These are phyloP conservation scores for Noctua comes DNA, from an alignment of 2,888 invertebrate species.

Conservation along the genomic window DNA sequence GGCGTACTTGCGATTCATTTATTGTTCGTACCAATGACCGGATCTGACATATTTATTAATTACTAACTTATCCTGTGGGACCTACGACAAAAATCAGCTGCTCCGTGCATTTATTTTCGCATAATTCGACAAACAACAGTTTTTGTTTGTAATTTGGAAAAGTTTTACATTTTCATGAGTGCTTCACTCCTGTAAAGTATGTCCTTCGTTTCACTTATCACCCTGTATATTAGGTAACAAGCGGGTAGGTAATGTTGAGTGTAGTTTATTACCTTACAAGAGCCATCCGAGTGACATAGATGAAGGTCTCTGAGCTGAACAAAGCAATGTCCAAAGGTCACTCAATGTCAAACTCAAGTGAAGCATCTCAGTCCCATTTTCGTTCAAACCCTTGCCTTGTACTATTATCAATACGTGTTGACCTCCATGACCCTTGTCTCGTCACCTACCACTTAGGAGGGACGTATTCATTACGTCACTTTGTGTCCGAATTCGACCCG, in stretches of 20 bases:
- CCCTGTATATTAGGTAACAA: neutral
- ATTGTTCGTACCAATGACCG: no score
- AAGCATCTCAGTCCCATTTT: conserved; percentile 41
- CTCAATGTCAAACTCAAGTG: conserved; percentile 62
- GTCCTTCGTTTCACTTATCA: neutral
- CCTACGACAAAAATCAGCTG: neutral
- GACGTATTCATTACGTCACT: conserved; percentile 67
- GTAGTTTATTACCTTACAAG: conserved; percentile 20
- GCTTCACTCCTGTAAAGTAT: neutral
- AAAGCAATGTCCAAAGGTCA: conserved; percentile 50
- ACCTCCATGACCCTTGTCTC: conserved; percentile 63
- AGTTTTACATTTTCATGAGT: neutral
- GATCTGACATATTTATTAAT: no score
- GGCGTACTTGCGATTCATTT: no score
- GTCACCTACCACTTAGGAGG: conserved; percentile 65
- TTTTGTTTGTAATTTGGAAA: neutral
- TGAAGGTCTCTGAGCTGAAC: conserved; percentile 39
- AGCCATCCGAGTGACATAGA: conserved; percentile 33
- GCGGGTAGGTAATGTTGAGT: neutral
- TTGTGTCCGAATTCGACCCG: conserved; percentile 49
- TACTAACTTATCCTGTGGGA: neutral
- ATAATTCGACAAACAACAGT: neutral
- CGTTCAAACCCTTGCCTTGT: conserved; percentile 58
- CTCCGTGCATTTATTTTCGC: neutral
- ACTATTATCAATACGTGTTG: conserved; percentile 64